Evolutionary conservation across 2,888 invertebrate species (phyloP), one percentile per base, ranked within the genome.

Genomic region (Octodonta nipae): DNA sequence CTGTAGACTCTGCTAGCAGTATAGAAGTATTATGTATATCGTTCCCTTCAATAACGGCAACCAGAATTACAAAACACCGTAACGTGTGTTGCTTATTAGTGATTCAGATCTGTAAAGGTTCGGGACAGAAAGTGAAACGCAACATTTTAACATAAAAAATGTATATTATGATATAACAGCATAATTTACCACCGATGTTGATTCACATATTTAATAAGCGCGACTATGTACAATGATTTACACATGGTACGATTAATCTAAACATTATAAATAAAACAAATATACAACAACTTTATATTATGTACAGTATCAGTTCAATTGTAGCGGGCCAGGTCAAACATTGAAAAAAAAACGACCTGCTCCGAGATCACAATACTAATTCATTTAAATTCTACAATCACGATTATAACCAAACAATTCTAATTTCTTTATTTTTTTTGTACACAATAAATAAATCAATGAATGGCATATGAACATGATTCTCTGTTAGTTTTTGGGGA

Each of bases 281-380:
- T 50, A 55, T 51, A 50, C 49, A 44, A 44, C 47, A 49, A 45
- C 37, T 40, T 22, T 22, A 45, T 39, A 32, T 44, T 52, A 51
- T 54, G 45, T 55, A 55, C 53, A 56, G 40, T 43, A 47, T 56
- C 55, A 56, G 55, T 56, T 55, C 47, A 34, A 40, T n/a, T n/a
- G n/a, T n/a, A n/a, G n/a, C n/a, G n/a, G n/a, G n/a, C n/a, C n/a
- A n/a, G n/a, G n/a, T 42, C 48, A 46, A 46, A 46, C 34, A 43
- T 47, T 35, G 44, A 46, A 52, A 54, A 22, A 11, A 22, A 22
- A 22, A 22, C 22, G n/a, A n/a, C n/a, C n/a, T n/a, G n/a, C n/a
- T n/a, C 55, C 52, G 55, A 58, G 58, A 58, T 58, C 58, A 58
- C 56, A 53, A 52, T 45, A 44, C 38, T 44, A 49, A 45, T 42